Evolutionary conservation across 2,113 vertebrate species (phyloP).

Genomic region (Oryzias woworae): DNA sequence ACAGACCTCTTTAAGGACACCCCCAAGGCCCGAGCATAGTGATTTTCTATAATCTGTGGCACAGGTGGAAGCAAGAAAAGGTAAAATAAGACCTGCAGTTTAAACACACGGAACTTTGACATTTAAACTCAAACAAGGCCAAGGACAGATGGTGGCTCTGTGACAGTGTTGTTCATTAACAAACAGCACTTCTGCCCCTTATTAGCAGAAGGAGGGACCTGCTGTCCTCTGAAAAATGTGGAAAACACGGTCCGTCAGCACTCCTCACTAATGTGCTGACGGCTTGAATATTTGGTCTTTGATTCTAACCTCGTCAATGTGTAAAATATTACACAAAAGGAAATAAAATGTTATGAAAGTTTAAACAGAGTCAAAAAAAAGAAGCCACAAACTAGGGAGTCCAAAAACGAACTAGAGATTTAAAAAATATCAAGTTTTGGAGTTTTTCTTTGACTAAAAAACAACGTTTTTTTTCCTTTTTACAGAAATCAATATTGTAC

Average conservation of each 20-base stretch:
- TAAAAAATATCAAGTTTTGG: no score
- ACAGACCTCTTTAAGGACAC: constrained; percentile 39
- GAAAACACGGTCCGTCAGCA: not conserved
- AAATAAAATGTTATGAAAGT: no score
- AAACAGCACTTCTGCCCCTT: not conserved
- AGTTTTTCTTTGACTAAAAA: no score
- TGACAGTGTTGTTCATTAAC: not conserved
- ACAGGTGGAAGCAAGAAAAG: not conserved
- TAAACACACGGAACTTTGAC: not conserved
- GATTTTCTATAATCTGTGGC: constrained; percentile 83
- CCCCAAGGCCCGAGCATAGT: constrained; percentile 81
- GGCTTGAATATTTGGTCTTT: no score
- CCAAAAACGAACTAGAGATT: no score
- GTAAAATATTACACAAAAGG: not conserved
- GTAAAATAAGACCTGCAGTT: not conserved
- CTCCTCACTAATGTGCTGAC: not conserved
- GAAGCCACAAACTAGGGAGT: no score
- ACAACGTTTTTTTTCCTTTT: no score
- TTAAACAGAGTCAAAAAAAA: no score
- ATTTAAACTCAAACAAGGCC: no score
- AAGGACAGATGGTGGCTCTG: not conserved
- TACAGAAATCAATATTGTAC: no score
- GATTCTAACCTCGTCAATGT: not conserved
- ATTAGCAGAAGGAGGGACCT: not conserved
- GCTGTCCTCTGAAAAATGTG: not conserved